A percentile compares a stretch with the other conserved stretches of the same genome.
These are phyloP conservation scores for Scrobipalpa costella DNA, from an alignment of 2,888 invertebrate species.

Conservation along the genomic window DNA sequence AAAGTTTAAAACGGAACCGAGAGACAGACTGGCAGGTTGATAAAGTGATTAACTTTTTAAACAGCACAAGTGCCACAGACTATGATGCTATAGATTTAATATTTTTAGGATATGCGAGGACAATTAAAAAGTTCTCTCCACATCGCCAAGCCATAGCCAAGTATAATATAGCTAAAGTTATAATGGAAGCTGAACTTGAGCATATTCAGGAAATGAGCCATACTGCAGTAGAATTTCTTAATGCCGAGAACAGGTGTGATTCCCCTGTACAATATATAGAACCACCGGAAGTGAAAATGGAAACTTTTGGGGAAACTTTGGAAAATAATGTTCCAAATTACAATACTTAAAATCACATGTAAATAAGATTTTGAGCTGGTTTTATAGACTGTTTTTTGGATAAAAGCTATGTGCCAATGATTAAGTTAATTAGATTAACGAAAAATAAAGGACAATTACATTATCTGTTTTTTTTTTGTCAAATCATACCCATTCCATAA, in stretches of 20 bases:
- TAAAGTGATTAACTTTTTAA: background rate
- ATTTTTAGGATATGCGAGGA: constrained; percentile 9
- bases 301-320: constrained; percentile 6
- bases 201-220: constrained; percentile 6
- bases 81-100: constrained; percentile 11
- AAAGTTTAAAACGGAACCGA: background rate
- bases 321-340: background rate
- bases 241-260: background rate
- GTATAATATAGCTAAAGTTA: constrained; percentile 13
- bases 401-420: constrained; percentile 3
- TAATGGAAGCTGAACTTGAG: constrained; percentile 9
- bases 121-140: constrained; percentile 9
- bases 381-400: background rate
- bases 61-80: background rate
- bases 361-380: background rate
- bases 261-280: background rate
- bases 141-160: constrained; percentile 1
- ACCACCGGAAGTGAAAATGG: constrained; percentile 12
- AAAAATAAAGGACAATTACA: background rate
- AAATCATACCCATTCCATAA: too few species aligned
- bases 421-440: background rate
- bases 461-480: background rate
- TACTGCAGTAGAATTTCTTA: background rate
- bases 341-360: background rate
- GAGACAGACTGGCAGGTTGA: constrained; percentile 15